Conservation (phyloP, 2,113 vertebrate species). For the Lethenteron reissneri region DNA sequence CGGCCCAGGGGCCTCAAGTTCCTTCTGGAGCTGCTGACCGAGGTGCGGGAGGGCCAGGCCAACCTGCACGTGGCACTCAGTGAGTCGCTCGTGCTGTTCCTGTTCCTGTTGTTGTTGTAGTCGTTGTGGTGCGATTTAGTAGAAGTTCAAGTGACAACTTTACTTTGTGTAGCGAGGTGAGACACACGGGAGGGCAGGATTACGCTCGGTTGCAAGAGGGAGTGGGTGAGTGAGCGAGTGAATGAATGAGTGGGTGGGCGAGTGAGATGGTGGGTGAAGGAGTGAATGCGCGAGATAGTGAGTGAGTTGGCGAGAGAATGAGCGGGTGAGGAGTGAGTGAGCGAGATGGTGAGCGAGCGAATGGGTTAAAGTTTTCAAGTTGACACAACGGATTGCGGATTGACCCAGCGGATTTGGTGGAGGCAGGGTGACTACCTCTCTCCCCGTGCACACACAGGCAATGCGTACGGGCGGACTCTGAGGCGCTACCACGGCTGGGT, state of each 20-base stretch:
- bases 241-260: too few relatives aligned
- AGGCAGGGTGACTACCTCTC: conserved; percentile 10
- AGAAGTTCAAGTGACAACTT: too few relatives aligned
- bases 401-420: conserved; percentile 10
- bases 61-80: conserved; percentile 78
- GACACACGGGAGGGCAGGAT: too few relatives aligned
- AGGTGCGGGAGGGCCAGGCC: conserved; percentile 50
- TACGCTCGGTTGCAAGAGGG: too few relatives aligned
- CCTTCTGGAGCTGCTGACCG: conserved; percentile 71
- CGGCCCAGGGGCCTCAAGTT: conserved; percentile 58
- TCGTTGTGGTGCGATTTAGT: too few relatives aligned
- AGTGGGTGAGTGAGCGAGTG: too few relatives aligned
- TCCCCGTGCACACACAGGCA: conserved; percentile 28
- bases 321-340: conserved; percentile 5
- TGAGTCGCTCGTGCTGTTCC: conserved; percentile 21
- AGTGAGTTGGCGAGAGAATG: neutral
- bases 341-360: conserved; percentile 11
- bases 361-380: conserved; percentile 11
- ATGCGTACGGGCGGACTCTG: conserved; percentile 68
- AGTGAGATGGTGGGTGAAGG: neutral
- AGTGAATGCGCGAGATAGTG: neutral
- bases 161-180: too few relatives aligned
- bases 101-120: too few relatives aligned
- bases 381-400: conserved; percentile 12
- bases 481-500: conserved; percentile 92